These are phyloP conservation scores for Drosophila neonasuta DNA, from an alignment of 2,888 invertebrate species.

Conservation along the genomic window DNA sequence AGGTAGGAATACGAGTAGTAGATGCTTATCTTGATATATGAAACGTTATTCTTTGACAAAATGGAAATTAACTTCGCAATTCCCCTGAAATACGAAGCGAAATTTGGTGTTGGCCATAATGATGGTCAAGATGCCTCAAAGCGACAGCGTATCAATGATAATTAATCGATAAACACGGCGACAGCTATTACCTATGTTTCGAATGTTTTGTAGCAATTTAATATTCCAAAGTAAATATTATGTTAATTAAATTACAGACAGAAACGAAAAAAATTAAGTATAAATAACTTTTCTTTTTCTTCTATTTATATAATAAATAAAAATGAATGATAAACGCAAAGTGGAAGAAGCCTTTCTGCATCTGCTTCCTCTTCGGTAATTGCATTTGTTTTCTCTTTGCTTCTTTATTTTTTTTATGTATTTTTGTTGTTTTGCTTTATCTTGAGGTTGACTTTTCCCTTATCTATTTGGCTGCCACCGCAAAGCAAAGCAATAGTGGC, in stretches of 20 bases:
- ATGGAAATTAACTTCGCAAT: constrained; percentile 40
- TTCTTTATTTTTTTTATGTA: not conserved
- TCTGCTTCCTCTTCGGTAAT: constrained; percentile 4
- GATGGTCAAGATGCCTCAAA: constrained; percentile 16
- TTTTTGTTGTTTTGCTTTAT: constrained; percentile 6
- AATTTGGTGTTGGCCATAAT: constrained; percentile 17
- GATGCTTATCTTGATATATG: constrained; percentile 52
- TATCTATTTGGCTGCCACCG: constrained; percentile 22
- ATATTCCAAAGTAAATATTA: constrained; percentile 15
- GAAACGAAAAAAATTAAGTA: constrained; percentile 10
- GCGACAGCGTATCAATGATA: constrained; percentile 11
- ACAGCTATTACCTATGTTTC: constrained; percentile 2
- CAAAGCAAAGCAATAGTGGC: constrained; percentile 12
- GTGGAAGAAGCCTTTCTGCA: constrained; percentile 2
- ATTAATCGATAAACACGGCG: constrained; percentile 17
- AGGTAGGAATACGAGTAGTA: constrained; percentile 20
- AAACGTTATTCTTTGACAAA: constrained; percentile 41
- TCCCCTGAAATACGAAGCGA: constrained; percentile 11
- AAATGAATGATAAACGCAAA: constrained; percentile 1
- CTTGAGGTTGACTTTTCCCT: constrained; percentile 29
- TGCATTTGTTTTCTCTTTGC: constrained; percentile 37
- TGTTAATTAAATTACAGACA: constrained; percentile 14
- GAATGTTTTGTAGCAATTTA: constrained; percentile 4
- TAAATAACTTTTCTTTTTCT: constrained; percentile 14
- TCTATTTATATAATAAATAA: constrained; percentile 1